Base-by-base conservation (phyloP, 2,888 invertebrate genomes). In the Carterocephalus palaemon region DNA sequence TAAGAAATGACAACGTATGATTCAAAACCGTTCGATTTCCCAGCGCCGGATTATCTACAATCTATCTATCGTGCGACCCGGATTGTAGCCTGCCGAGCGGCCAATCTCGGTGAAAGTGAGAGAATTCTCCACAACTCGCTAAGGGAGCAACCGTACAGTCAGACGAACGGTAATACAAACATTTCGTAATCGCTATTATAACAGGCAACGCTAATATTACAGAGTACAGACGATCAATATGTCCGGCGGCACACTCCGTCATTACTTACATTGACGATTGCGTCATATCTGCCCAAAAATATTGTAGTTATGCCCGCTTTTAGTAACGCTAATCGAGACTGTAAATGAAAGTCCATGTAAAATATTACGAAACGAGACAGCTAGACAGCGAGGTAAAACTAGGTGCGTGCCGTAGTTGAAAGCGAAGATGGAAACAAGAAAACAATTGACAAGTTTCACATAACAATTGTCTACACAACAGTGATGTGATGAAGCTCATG, bases 21-120 rank as follows among this genome's bases (percentile, higher is more conserved):
- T 57, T 64, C 58, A 52, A 37, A 51, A 42, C 39, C 41, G 38
- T 52, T 53, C 47, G 50, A 38, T 49, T 51, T 47, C 41, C 54
- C 48, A 39, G 46, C 48, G 54, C 47, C 48, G 49, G 39, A 64
- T 64, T 60, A 67, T 65, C 59, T 60, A 60, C 64, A 58, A 65
- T 57, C 64, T 54, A 60, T 58, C 62, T 54, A 60, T 58, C 62
- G 58, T 60, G 61, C 68, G 75, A 75, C 79, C 76, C 59, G 72
- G 69, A 67, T 76, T 64, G 12, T 32, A 12, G 45, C 15, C 32
- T 13, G 38, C 9, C 24, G 16, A 26, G 26, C 31, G 38, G 17
- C 38, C 37, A 24, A 46, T 38, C 67, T 62, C 58, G 74, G 82
- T 78, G 83, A 84, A 83, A 83, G 83, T 80, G 72, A 67, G 67